Percentiles rank a stretch among this genome's conserved stretches.
phyloP scores from a whole-genome alignment of 1,140 invertebrate genomes.

The Drosophila sproati region DNA sequence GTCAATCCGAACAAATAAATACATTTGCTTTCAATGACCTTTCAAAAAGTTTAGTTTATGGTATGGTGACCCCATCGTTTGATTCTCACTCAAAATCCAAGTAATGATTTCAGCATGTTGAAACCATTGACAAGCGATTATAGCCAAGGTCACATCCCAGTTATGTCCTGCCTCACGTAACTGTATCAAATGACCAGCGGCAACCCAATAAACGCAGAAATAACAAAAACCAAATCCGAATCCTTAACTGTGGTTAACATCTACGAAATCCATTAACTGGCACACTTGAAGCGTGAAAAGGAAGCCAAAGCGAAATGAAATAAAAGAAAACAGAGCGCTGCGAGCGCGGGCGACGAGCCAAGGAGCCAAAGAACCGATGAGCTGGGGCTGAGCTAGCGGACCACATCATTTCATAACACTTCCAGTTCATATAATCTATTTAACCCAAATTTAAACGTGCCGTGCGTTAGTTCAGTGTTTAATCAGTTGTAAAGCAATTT shows the following conservation, averaged over 20 bases:
- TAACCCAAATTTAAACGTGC: slow-evolving; percentile 82
- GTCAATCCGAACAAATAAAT: no score
- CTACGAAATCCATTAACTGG: slow-evolving; percentile 51
- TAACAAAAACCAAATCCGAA: slow-evolving; percentile 29
- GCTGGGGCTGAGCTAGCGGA: slow-evolving; percentile 45
- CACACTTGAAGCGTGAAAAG: slow-evolving; percentile 53
- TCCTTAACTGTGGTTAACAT: slow-evolving; percentile 57
- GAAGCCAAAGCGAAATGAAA: slow-evolving; percentile 37
- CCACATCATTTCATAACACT: slow-evolving; percentile 82
- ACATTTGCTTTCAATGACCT: no score
- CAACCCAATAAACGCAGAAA: slow-evolving; percentile 28
- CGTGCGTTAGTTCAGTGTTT: slow-evolving; percentile 78
- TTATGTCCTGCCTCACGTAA: slow-evolving; percentile 26
- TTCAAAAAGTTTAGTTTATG: neutral
- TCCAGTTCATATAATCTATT: slow-evolving; percentile 82
- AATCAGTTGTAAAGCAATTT: slow-evolving; percentile 82
- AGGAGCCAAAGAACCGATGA: slow-evolving; percentile 47
- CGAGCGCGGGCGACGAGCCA: neutral
- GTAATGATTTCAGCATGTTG: slow-evolving; percentile 19
- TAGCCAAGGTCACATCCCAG: slow-evolving; percentile 19
- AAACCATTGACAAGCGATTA: slow-evolving; percentile 3
- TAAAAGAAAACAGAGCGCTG: slow-evolving; percentile 38
- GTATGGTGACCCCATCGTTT: no score
- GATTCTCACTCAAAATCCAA: neutral
- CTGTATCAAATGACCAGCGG: slow-evolving; percentile 42